Base-by-base conservation (phyloP, 2,113 vertebrate genomes). In the Cygnus buccinator region DNA sequence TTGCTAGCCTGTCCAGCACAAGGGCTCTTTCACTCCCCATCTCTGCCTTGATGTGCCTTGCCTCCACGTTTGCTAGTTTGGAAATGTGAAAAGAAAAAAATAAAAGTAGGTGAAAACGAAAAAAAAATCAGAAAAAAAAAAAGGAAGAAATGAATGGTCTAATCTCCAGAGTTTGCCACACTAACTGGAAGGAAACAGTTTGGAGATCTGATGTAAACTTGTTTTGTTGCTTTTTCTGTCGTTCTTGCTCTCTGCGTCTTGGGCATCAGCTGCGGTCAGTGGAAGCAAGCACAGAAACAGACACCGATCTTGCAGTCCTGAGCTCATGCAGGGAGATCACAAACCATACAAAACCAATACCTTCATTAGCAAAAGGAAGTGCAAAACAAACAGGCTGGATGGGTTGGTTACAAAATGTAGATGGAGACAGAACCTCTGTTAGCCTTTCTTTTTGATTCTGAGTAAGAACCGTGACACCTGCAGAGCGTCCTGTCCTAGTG, bases 1-100 rank as follows among this genome's bases (percentile, higher is more conserved):
- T 99, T 23, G 99, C 99, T 92, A 99, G 98, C 97, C 99, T 98
- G 98, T 99, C 99, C 96, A 99, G 98, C 74, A 99, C 98, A 96
- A 99, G 97, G 57, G 99, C 99, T 87, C 99, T 98, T 96, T 99
- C 99, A 48, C 96, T 98, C 79, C 99, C 99, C 98, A 99, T 99
- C 97, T 98, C 98, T 94, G 97, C 95, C 98, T 99, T 98, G 96
- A 98, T 88, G 83, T 98, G 96, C 96, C 98, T 98, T 89, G 97
- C 91, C 96, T 99, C 98, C 94, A 98, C 98, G 90, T 97, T 97
- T 72, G 97, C 98, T 98, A 94, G 66, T 96, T 98, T 95, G 96
- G 97, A 91, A 96, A 97, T 25, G 84, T 28, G 77, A 92, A 91
- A 94, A 96, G 63, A 91, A 31, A 66, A 82, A 87, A 65, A 84